Conservation (phyloP, 2,113 vertebrate species). For the Petroica traversi region DNA sequence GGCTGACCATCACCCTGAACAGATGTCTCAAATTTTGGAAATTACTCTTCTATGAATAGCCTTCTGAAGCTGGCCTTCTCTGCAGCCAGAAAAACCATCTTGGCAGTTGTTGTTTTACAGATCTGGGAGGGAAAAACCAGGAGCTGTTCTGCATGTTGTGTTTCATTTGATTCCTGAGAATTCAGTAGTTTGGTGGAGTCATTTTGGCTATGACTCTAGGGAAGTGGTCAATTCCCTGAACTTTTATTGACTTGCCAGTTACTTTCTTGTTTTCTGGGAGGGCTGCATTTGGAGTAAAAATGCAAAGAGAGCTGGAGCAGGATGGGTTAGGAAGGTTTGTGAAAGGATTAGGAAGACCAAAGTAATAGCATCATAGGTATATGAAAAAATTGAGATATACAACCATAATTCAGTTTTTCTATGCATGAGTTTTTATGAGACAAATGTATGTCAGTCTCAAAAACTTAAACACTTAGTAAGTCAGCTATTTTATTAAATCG, state of each 20-base stretch:
- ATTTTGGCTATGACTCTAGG: neutral
- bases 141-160: neutral
- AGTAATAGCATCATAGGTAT: neutral
- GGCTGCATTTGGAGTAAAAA: neutral
- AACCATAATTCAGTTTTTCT: neutral
- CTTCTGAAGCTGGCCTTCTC: neutral
- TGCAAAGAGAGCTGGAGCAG: neutral
- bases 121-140: neutral
- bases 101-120: neutral
- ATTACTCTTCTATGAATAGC: neutral
- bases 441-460: neutral
- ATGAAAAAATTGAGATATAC: neutral
- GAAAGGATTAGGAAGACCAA: neutral
- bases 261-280: neutral
- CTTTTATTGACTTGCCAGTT: neutral
- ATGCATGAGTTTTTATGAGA: neutral
- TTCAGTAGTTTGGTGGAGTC: neutral
- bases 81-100: neutral
- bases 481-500: neutral
- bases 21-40: constrained; percentile 36
- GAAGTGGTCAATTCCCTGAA: neutral
- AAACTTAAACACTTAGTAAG: neutral
- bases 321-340: neutral
- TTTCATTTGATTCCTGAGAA: neutral
- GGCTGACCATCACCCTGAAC: neutral